phyloP scores from a whole-genome alignment of 2,797 vertebrate species.

The Poeciliopsis presidionis region DNA sequence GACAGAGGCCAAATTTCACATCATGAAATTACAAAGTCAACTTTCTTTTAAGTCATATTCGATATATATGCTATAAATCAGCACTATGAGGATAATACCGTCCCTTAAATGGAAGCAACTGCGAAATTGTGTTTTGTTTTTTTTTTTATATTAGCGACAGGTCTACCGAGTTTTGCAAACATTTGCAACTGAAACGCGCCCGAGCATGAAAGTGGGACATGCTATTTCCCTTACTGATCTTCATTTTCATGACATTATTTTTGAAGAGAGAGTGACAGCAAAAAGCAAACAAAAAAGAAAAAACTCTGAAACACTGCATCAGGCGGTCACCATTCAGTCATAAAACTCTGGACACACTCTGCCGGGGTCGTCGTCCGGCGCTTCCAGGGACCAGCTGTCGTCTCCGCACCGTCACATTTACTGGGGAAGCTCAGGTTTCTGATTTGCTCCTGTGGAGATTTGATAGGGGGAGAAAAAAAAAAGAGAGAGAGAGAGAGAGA shows the following conservation, averaged over 20 bases:
- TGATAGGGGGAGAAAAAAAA: slow-evolving; percentile 35
- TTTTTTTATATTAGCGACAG: no score
- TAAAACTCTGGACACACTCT: neutral
- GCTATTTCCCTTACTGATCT: neutral
- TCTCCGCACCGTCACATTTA: neutral
- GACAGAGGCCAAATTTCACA: no score
- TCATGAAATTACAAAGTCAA: no score
- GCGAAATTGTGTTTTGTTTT: no score
- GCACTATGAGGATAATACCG: no score
- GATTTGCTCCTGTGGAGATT: slow-evolving; percentile 63
- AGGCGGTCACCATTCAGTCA: neutral
- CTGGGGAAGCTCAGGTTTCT: slow-evolving; percentile 37
- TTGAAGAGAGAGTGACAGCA: neutral
- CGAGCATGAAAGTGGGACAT: neutral
- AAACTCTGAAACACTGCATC: neutral
- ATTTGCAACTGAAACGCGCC: no score
- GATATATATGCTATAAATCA: no score
- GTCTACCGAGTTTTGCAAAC: no score
- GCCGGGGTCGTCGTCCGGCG: neutral
- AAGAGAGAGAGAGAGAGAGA: no score
- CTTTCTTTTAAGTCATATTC: no score
- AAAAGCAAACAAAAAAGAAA: neutral
- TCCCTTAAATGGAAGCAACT: no score
- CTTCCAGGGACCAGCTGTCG: neutral
- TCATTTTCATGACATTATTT: neutral